Conservation (phyloP, 2,888 invertebrate species). For the Mamestra brassicae region DNA sequence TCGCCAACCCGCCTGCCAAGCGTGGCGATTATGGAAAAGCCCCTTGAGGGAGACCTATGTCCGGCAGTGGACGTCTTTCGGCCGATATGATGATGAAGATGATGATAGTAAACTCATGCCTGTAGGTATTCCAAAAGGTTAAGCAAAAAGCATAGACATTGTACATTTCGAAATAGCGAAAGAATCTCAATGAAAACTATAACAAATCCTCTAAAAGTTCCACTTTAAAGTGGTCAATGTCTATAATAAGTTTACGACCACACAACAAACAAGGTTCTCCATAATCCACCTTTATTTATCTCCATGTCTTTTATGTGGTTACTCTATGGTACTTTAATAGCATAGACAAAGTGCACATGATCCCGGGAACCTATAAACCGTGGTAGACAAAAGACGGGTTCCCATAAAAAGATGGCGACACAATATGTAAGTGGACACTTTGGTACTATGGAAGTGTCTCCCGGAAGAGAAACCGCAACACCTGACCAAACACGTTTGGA, state of each 20-base stretch:
- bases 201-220: not conserved
- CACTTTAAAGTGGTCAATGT: not conserved
- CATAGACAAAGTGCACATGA: slow-evolving; percentile 37
- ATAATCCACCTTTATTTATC: not conserved
- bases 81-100: too few relatives aligned
- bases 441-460: slow-evolving; percentile 10
- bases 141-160: not conserved
- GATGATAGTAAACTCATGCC: too few relatives aligned
- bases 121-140: too few relatives aligned
- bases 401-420: slow-evolving; percentile 51
- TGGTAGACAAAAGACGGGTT: slow-evolving; percentile 48
- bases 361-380: slow-evolving; percentile 52
- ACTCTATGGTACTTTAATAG: slow-evolving; percentile 13
- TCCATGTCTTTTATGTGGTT: slow-evolving; percentile 41
- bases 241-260: not conserved
- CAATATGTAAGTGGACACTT: slow-evolving; percentile 52
- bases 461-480: slow-evolving; percentile 64
- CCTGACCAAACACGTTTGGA: slow-evolving; percentile 43
- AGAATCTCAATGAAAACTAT: not conserved
- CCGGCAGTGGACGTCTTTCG: too few relatives aligned
- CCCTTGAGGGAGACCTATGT: too few relatives aligned
- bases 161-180: not conserved
- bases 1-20: too few relatives aligned
- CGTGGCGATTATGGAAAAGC: too few relatives aligned
- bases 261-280: not conserved